Evolutionary conservation across 2,113 vertebrate species (phyloP), one percentile per base, ranked within the genome.

Genomic region (Platysteira castanea): DNA sequence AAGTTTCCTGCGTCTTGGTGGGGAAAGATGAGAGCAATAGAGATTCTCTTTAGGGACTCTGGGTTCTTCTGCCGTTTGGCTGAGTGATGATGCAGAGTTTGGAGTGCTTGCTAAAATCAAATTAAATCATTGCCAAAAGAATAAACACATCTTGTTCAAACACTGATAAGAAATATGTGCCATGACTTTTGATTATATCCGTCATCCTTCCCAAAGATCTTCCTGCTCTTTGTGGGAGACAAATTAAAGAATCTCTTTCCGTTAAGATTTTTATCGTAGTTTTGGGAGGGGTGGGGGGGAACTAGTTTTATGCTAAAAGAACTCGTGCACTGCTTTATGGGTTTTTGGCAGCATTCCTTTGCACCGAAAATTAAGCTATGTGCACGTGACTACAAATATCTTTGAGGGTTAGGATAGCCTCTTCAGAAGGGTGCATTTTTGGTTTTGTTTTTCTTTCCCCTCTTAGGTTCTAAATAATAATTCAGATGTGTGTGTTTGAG

Each of bases 51-150:
- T 70, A 64, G 47, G 30, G 53, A 46, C 13, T 77, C 74, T 42
- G 24, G 42, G 23, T 78, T 84, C 39, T 80, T 89, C 33, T 74
- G 33, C 44, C 44, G 17, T 63, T 81, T 59, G 64, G 4, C 68
- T 80, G 56, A 89, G 89, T 56, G 59, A 39, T 59, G 64, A 81
- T 61, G 64, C 35, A 49, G 50, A 64, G 39, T 64, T 92, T 41
- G 39, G 42, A 95, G 76, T n/a, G 47, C 70, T 85, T 94, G 76
- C 64, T 95, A 50, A 90, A 95, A 93, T 91, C 24, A 84, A 94
- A 84, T 63, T 83, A 69, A 94, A 84, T 60, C n/a, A n/a, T 26
- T 93, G 79, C 88, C 75, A 68, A 73, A 70, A 84, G 76, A 91
- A 91, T 81, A 86, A 95, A 75, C 39, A 28, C 9, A 6, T 70